A percentile compares a stretch with the other conserved stretches of the same genome.
These are phyloP conservation scores for Seriola quinqueradiata DNA, from an alignment of 2,113 vertebrate genomes.

Conservation along the genomic window DNA sequence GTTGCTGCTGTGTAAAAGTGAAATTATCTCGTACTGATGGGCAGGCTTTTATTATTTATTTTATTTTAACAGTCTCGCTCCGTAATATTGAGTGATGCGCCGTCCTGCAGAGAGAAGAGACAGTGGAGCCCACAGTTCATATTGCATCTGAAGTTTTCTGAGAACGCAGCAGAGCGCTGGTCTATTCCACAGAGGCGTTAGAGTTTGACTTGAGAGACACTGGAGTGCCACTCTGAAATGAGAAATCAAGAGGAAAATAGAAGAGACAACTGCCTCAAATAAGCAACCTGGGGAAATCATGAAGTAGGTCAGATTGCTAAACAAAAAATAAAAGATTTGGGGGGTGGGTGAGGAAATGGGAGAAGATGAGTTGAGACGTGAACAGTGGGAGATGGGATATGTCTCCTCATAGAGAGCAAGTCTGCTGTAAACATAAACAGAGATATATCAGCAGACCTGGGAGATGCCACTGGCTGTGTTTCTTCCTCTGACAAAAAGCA, in stretches of 20 bases:
- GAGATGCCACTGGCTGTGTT: neutral
- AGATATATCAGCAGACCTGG: constrained; percentile 17
- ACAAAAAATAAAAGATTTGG: neutral
- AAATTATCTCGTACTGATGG: constrained; percentile 9
- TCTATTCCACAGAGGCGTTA: constrained; percentile 1
- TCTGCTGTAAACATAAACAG: constrained; percentile 27
- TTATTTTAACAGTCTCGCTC: neutral
- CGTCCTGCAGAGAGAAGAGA: constrained; percentile 38
- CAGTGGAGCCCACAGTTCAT: constrained; percentile 12
- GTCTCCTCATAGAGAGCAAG: neutral
- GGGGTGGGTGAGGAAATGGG: neutral
- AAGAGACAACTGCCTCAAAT: neutral
- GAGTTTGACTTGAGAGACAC: constrained; percentile 5
- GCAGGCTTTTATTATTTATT: constrained; percentile 22
- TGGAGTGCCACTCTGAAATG: constrained; percentile 10
- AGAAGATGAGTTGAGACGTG: neutral
- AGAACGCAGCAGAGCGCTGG: constrained; percentile 37
- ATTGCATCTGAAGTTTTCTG: constrained; percentile 34
- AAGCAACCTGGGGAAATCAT: constrained; percentile 2
- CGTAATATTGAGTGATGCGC: constrained; percentile 42
- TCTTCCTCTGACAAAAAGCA: constrained; percentile 10
- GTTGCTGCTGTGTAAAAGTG: neutral
- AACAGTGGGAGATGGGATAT: neutral
- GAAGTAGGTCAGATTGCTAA: constrained; percentile 36
- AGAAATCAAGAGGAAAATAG: neutral